phyloP scores from a whole-genome alignment of 2,888 invertebrate species.

The Epistrophe grossulariae region DNA sequence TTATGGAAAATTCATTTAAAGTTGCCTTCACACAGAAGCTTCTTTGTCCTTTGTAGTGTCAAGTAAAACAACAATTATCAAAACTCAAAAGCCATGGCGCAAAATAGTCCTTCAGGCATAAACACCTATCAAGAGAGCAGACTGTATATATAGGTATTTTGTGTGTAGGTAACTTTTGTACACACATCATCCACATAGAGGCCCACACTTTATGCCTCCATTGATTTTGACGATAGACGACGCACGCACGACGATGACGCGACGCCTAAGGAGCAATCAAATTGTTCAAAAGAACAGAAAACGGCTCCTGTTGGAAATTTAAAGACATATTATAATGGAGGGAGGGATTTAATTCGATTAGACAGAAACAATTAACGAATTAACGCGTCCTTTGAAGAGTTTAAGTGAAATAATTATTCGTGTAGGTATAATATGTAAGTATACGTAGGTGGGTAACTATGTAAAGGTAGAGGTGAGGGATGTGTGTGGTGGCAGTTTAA shows the following conservation, averaged over 20 bases:
- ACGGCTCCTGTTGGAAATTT: constrained; percentile 1
- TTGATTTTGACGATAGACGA: constrained; percentile 36
- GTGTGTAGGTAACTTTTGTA: constrained; percentile 34
- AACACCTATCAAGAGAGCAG: constrained; percentile 78
- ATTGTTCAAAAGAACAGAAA: constrained; percentile 42
- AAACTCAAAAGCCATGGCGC: constrained; percentile 69
- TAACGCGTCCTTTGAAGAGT: constrained; percentile 82
- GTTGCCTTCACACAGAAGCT: constrained; percentile 55
- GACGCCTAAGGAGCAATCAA: constrained; percentile 67
- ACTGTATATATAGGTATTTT: constrained; percentile 25
- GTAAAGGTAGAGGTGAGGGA: too few relatives aligned
- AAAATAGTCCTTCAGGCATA: constrained; percentile 75
- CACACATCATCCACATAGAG: background rate
- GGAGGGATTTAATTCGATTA: constrained; percentile 84
- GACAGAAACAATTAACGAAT: constrained; percentile 84
- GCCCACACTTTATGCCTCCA: constrained; percentile 16
- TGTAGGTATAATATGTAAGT: too few relatives aligned
- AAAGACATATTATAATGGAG: background rate
- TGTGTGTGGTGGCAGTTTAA: constrained; percentile 29
- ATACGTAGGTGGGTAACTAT: too few relatives aligned
- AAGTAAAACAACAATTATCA: constrained; percentile 78
- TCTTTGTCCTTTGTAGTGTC: constrained; percentile 80
- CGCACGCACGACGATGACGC: constrained; percentile 38
- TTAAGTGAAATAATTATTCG: constrained; percentile 24
- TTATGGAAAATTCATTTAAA: constrained; percentile 53